phyloP scores from a whole-genome alignment of 2,113 vertebrate genomes.

The Epinephelus moara region DNA sequence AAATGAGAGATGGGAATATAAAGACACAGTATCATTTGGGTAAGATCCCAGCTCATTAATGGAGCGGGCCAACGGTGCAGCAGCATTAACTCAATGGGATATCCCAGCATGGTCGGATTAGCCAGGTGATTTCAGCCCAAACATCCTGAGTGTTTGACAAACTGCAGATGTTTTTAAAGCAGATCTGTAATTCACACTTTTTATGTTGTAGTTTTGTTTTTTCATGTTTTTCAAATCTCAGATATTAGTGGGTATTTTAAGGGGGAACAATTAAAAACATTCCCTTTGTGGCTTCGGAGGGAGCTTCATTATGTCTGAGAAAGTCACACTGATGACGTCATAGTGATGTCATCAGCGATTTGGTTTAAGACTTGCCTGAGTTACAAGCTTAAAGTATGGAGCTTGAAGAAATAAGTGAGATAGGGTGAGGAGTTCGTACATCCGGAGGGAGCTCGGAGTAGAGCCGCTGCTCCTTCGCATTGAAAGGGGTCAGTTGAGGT shows the following conservation, averaged over 20 bases:
- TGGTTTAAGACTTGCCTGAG: too few relatives aligned
- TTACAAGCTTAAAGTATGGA: background rate
- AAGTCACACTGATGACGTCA: background rate
- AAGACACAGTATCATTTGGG: background rate
- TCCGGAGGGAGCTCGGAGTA: too few relatives aligned
- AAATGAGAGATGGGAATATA: background rate
- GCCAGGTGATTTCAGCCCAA: background rate
- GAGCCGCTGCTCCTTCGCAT: too few relatives aligned
- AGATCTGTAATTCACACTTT: background rate
- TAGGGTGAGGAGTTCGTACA: too few relatives aligned
- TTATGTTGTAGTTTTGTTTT: background rate
- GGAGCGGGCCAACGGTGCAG: conserved; percentile 13
- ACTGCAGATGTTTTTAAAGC: background rate
- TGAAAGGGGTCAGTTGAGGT: too few relatives aligned
- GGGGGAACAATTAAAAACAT: background rate
- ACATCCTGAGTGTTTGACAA: background rate
- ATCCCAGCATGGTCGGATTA: background rate
- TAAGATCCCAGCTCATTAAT: conserved; percentile 10
- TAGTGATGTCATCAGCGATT: background rate
- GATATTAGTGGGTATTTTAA: background rate
- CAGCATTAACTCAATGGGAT: background rate
- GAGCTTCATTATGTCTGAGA: background rate
- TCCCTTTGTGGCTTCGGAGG: background rate
- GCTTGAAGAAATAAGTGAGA: background rate
- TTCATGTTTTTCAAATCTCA: background rate